Base-by-base conservation (phyloP, 2,888 invertebrate genomes). In the Sinodicranocentrus sp. region DNA sequence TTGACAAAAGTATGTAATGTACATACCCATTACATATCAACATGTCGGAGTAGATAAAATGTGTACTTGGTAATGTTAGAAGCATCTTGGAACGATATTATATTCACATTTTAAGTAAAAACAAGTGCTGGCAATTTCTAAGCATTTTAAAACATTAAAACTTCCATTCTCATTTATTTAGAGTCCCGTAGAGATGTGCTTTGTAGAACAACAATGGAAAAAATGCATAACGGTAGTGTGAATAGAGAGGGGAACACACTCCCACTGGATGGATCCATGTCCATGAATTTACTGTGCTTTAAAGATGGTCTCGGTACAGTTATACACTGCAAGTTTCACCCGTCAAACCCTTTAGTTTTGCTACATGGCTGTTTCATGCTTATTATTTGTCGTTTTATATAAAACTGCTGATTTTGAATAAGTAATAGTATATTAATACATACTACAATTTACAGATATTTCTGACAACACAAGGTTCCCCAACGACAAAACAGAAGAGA, bases 101-200 rank as follows among this genome's bases (percentile, higher is more conserved):
- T 44, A 44, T 73, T 71, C 33, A 44, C 63, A 61, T 57, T 75
- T 63, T 13, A 63, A 5, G 43, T 1, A 76, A 65, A 65, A 52
- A 76, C 75, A 65, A 67, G 39, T 39, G 57, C 25, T 59, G 44
- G 77, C 61, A 77, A 67, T 77, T 77, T 77, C 25, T 57, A 70
- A 77, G 67, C 68, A 77, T 68, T 77, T 77, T 10, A 57, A 48
- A 68, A 68, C 78, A 70, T 70, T 78, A 70, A 77, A 77, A 77
- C 77, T 77, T 68, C 77, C 78, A 78, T 78, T 78, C 78, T 70
- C 78, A 78, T 78, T 78, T 70, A 78, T 78, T 61, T 78, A 78
- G 70, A 78, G 78, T 43, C 67, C 78, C 70, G 78, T 78, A 28
- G 78, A 70, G 70, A 78, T 70, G 70, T 70, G 67, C 67, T 57